Evolutionary conservation across 2,113 vertebrate genomes (phyloP).

Genomic region (Erinaceus europaeus): DNA sequence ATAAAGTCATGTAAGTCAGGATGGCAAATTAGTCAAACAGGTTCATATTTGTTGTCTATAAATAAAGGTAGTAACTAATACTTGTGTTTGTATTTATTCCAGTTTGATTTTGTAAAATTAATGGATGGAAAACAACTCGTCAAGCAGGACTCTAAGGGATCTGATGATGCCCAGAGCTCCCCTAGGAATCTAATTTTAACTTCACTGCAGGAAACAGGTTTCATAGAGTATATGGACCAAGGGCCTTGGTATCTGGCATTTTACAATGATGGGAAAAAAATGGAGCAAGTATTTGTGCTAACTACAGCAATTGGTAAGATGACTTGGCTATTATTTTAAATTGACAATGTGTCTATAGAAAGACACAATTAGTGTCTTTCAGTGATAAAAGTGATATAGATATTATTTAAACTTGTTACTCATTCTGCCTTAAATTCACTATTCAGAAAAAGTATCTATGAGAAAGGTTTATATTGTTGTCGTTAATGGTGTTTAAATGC

Average conservation of each 20-base stretch:
- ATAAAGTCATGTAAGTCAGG: not conserved
- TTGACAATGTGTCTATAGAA: conserved; percentile 33
- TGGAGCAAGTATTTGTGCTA: conserved; percentile 93
- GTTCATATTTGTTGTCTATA: not conserved
- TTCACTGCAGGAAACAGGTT: conserved; percentile 94
- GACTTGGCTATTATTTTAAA: not conserved
- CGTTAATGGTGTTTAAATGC: conserved; percentile 24
- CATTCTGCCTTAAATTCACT: conserved; percentile 15
- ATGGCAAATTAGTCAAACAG: not conserved
- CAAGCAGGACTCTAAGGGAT: conserved; percentile 86
- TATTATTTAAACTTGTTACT: conserved; percentile 19
- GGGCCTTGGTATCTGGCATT: conserved; percentile 96
- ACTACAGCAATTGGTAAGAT: conserved; percentile 94
- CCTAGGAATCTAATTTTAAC: conserved; percentile 93
- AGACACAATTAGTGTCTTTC: not conserved
- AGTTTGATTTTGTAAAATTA: conserved; percentile 99
- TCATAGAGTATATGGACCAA: conserved; percentile 98
- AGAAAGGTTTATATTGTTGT: conserved; percentile 19
- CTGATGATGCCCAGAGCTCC: conserved; percentile 85
- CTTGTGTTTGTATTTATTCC: conserved; percentile 73
- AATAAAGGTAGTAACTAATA: conserved; percentile 47
- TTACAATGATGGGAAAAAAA: conserved; percentile 96
- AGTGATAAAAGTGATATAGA: conserved; percentile 2
- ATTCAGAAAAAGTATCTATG: conserved; percentile 4
- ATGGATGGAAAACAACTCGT: conserved; percentile 96